These are phyloP conservation scores for Aphelinus atriplicis DNA, from an alignment of 1,140 invertebrate genomes.

Conservation along the genomic window DNA sequence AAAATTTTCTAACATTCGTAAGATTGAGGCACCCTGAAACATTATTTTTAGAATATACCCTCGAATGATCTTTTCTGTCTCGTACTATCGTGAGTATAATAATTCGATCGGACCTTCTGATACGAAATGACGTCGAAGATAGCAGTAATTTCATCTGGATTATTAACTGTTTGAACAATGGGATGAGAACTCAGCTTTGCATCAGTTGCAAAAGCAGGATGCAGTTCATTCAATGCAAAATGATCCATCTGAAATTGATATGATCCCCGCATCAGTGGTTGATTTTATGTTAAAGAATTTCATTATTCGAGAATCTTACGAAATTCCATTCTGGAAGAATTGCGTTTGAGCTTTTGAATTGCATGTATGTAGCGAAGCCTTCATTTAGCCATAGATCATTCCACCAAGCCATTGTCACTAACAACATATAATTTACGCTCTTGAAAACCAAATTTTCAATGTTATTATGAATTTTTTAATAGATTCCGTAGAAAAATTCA, in stretches of 20 bases:
- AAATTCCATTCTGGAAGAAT: constrained; percentile 85
- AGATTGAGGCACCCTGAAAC: constrained; percentile 81
- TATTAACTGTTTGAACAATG: constrained; percentile 83
- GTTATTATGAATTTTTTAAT: not conserved
- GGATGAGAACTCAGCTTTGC: constrained; percentile 86
- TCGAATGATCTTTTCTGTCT: too few species aligned
- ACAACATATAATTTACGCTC: constrained; percentile 44
- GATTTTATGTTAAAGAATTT: not conserved
- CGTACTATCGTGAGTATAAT: not conserved
- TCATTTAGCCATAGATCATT: constrained; percentile 93
- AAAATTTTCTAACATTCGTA: constrained; percentile 91
- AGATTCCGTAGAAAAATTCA: not conserved
- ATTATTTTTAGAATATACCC: not conserved
- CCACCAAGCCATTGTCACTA: constrained; percentile 93
- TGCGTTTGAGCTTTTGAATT: constrained; percentile 79
- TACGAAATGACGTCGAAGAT: constrained; percentile 95
- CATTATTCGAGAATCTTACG: constrained; percentile 66
- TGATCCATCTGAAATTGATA: constrained; percentile 69
- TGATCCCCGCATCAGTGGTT: not conserved
- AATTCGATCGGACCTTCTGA: constrained; percentile 75
- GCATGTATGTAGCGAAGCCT: constrained; percentile 89
- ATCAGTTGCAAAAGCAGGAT: constrained; percentile 80
- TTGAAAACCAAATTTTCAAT: constrained; percentile 13
- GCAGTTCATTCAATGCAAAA: constrained; percentile 79
- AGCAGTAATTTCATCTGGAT: constrained; percentile 90